Evolutionary conservation across 1,140 invertebrate genomes (phyloP), one percentile per base, ranked within the genome.

Genomic region (Phymastichus coffea): DNA sequence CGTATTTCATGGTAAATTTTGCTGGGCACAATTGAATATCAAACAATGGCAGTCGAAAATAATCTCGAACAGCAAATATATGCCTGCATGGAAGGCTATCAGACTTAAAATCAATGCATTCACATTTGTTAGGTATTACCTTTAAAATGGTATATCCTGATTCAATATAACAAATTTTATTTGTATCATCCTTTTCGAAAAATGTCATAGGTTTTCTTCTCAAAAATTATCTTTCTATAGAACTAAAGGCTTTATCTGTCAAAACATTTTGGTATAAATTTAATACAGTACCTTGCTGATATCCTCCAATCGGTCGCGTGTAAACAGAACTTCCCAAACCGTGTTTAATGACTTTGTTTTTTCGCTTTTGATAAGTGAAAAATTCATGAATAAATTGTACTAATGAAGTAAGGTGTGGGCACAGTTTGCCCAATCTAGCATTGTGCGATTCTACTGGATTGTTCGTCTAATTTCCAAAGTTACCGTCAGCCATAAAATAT

Each of bases 361-460:
- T 25, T 4, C 44, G 23, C 12, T 28, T 47, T n/a, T 47, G 15
- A 26, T 26, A 47, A 7, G n/a, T 14, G 14, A 28, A 25, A 26
- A 47, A 47, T 22, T 9, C 17, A n/a, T n/a, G 28, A 33, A 33
- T 33, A 12, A 33, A 33, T 33, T 6, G 28, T 12, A 33, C 6
- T 7, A 33, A 33, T 33, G 6, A 6, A 33, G 28, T 33, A 33
- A 12, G 12, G 6, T 33, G 12, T 12, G 6, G 6, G 6, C 12
- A 7, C 6, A 33, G 6, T 33, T 33, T 33, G 12, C 12, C 12
- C 28, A 56, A 15, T 46, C 23, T 28, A 26, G 9, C 7, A 19
- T 61, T 61, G 1, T 51, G 49, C 2, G 30, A 40, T 38, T 61
- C 52, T 2, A 55, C 15, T 55, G 28, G 12, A 22, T 61, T 61